Evolutionary conservation across 2,797 vertebrate species (phyloP).

Genomic region (Numenius phaeopus): DNA sequence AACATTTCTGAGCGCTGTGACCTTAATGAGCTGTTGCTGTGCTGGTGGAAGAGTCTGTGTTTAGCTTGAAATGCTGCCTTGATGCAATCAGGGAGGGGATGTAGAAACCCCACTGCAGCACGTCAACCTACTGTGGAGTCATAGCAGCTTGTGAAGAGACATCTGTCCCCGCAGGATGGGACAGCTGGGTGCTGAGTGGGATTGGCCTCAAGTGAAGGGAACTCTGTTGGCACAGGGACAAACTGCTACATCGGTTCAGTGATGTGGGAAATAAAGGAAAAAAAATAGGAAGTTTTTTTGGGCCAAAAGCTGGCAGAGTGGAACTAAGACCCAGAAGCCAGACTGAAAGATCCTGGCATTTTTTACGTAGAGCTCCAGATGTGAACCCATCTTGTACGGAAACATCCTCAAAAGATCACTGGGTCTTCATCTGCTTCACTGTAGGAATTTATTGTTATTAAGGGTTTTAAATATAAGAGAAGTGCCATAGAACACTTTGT

Average conservation of each 20-base stretch:
- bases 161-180: not conserved
- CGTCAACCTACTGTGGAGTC: accelerated
- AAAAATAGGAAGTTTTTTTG: not conserved
- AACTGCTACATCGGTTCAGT: not conserved
- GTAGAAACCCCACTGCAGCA: not conserved
- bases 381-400: not conserved
- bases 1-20: not conserved
- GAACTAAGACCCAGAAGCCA: not conserved
- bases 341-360: not conserved
- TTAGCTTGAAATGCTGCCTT: not conserved
- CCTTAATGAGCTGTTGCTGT: not conserved
- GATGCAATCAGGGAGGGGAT: not conserved
- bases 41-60: not conserved
- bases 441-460: not conserved
- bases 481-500: not conserved
- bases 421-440: not conserved
- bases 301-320: not conserved
- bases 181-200: not conserved
- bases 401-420: not conserved
- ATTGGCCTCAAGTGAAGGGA: not conserved
- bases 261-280: not conserved
- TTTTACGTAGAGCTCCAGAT: not conserved
- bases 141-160: not conserved
- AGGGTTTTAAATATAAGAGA: not conserved
- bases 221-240: not conserved